These are phyloP conservation scores for Myotis myotis DNA, from an alignment of 2,797 vertebrate species.

Conservation along the genomic window DNA sequence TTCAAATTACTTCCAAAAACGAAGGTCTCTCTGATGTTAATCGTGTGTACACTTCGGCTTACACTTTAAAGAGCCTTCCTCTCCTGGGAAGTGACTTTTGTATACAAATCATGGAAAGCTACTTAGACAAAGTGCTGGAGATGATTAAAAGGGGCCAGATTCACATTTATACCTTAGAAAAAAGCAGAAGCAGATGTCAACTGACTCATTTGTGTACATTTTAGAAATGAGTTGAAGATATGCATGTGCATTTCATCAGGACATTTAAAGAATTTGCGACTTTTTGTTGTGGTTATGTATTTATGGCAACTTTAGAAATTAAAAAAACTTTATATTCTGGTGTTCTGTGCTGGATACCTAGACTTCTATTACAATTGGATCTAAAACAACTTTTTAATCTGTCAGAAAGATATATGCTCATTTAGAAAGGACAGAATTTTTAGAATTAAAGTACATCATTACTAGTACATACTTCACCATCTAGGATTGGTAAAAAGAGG, in stretches of 20 bases:
- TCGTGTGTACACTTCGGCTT: constrained; percentile 75
- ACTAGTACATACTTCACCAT: background rate
- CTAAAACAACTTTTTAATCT: constrained; percentile 34
- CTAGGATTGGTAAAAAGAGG: background rate
- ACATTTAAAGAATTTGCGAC: constrained; percentile 57
- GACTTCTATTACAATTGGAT: background rate
- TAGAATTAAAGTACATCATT: background rate
- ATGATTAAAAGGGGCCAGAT: constrained; percentile 80
- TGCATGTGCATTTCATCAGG: constrained; percentile 75
- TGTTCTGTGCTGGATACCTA: background rate
- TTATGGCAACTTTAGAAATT: constrained; percentile 51
- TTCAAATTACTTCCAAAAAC: constrained; percentile 81
- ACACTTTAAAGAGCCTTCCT: constrained; percentile 75
- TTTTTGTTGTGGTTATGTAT: constrained; percentile 41
- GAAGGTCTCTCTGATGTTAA: constrained; percentile 77
- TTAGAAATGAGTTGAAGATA: constrained; percentile 57
- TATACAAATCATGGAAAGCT: constrained; percentile 82
- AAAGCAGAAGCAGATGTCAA: constrained; percentile 78
- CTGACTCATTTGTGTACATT: constrained; percentile 71
- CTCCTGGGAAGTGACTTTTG: constrained; percentile 81
- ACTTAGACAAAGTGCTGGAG: constrained; percentile 79
- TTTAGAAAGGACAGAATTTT: background rate
- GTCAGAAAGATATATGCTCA: background rate
- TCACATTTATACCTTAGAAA: constrained; percentile 73
- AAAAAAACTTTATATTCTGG: background rate